Evolutionary conservation across 2,113 vertebrate genomes (phyloP).

Genomic region (Girardinichthys multiradiatus): DNA sequence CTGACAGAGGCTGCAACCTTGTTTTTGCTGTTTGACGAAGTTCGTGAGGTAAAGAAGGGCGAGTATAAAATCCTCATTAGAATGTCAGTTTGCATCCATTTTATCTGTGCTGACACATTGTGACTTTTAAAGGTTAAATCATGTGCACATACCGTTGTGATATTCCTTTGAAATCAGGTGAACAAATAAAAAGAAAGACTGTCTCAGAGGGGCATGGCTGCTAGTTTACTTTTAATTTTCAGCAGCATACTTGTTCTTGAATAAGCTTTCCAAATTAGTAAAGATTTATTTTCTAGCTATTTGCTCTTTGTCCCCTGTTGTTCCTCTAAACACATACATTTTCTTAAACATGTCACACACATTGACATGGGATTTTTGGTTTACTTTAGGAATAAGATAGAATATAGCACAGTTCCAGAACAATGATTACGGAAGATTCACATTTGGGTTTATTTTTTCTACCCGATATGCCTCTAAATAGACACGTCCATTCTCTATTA

Average conservation of each 20-base stretch:
- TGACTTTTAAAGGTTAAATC: conserved; percentile 24
- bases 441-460: conserved; percentile 25
- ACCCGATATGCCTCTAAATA: conserved; percentile 6
- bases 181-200: conserved; percentile 7
- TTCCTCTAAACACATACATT: conserved; percentile 22
- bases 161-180: not conserved
- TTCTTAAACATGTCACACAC: not conserved
- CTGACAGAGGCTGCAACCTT: no score
- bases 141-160: not conserved
- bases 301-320: conserved; percentile 26
- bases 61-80: not conserved
- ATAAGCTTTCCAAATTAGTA: conserved; percentile 20
- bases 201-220: not conserved
- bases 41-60: not conserved
- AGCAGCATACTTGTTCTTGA: not conserved
- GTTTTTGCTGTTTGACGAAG: no score
- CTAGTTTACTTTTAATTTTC: not conserved
- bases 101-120: not conserved
- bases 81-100: not conserved
- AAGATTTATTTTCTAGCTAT: conserved; percentile 2
- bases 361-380: not conserved
- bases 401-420: conserved; percentile 30
- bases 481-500: not conserved
- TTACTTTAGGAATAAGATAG: conserved; percentile 35
- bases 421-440: conserved; percentile 35